These are phyloP conservation scores for Ctenosaura bakeri DNA, from an alignment of 2,797 vertebrate species.

Conservation along the genomic window DNA sequence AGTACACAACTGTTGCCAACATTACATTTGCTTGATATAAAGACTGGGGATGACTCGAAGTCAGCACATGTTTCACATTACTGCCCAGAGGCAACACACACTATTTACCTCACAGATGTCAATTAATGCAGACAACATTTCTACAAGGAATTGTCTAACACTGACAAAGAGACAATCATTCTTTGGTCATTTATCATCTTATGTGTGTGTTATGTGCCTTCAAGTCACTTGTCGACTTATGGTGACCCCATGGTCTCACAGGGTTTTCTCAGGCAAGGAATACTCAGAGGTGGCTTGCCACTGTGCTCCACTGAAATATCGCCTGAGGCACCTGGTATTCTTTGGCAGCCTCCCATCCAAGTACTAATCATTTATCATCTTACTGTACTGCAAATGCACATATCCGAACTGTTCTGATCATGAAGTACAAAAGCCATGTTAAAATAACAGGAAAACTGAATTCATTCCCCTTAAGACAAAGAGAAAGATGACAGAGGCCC, in stretches of 20 bases:
- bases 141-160: slow-evolving; percentile 18
- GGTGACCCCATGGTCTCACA: too few relatives aligned
- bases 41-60: slow-evolving; percentile 26
- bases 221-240: too few relatives aligned
- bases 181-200: slow-evolving; percentile 41
- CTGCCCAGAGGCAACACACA: slow-evolving; percentile 42
- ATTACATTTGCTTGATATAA: not conserved
- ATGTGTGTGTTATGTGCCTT: too few relatives aligned
- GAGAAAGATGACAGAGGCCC: accelerated
- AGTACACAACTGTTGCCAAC: not conserved
- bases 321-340: too few relatives aligned
- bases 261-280: too few relatives aligned
- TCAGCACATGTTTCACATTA: slow-evolving; percentile 12
- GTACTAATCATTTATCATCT: too few relatives aligned
- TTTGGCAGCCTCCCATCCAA: too few relatives aligned
- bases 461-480: accelerated
- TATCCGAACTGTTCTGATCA: not conserved
- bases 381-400: not conserved
- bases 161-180: slow-evolving; percentile 45
- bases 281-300: too few relatives aligned
- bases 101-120: slow-evolving; percentile 35
- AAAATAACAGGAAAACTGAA: accelerated
- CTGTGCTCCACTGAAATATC: too few relatives aligned
- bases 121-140: slow-evolving; percentile 55
- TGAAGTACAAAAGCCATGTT: accelerated